These are phyloP conservation scores for Leucania comma DNA, from an alignment of 2,888 invertebrate genomes.

Conservation along the genomic window DNA sequence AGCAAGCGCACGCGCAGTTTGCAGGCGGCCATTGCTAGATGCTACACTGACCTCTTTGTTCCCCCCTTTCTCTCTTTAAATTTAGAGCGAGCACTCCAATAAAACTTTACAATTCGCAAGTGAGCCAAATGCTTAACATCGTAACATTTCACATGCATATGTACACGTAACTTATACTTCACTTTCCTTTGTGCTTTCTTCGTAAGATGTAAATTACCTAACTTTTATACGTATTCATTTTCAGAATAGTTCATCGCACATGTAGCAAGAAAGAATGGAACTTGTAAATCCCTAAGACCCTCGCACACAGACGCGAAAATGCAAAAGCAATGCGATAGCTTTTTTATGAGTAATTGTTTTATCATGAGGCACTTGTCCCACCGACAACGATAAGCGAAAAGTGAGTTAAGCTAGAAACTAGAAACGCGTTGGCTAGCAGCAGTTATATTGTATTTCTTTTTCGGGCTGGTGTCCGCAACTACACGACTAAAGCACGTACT, in stretches of 20 bases:
- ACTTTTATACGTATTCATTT: conserved; percentile 1
- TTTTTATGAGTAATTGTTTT: no score
- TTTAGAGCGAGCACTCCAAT: conserved; percentile 48
- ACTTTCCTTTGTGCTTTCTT: conserved; percentile 35
- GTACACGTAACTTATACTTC: conserved; percentile 29
- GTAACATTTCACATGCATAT: conserved; percentile 24
- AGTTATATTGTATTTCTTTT: no score
- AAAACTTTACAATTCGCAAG: conserved; percentile 52
- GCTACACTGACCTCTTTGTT: conserved; percentile 45
- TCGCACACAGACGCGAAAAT: no score
- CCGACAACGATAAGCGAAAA: no score
- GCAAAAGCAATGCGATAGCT: no score
- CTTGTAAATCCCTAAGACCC: neutral
- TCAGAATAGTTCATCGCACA: conserved; percentile 11
- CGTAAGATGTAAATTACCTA: conserved; percentile 19
- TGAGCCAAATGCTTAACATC: conserved; percentile 42
- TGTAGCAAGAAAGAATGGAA: neutral
- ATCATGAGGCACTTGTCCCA: no score
- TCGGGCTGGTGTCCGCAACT: no score
- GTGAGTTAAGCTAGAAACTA: no score
- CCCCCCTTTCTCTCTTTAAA: conserved; percentile 39
- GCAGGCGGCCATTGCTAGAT: conserved; percentile 33
- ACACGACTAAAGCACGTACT: no score
- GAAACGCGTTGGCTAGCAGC: no score
- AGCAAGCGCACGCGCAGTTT: conserved; percentile 3